Base-by-base conservation (phyloP, 2,797 vertebrate species). In the Parauchenoglanis ngamensis region DNA sequence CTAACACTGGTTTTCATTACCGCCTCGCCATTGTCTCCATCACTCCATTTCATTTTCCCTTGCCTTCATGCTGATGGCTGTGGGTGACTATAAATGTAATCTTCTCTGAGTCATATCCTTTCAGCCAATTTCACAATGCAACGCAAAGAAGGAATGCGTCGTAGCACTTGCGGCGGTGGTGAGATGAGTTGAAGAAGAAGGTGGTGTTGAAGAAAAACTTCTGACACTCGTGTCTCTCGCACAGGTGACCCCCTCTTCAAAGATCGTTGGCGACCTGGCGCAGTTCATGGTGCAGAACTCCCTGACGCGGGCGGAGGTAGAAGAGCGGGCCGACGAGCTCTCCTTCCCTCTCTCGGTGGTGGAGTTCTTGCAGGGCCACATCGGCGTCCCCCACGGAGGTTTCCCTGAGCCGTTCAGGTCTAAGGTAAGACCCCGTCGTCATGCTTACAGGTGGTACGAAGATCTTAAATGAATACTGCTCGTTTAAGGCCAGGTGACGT, bases 241-340 rank as follows among this genome's bases (percentile, higher is more conserved):
- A 40, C 90, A 98, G 98, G 98, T 99, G 92, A 99, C 98, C 0
- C 98, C 98, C 0, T 96, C 97, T 15, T 99, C 98, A 0, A 99
- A 99, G 96, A 98, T 99, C 0, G 98, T 99, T 82, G 98, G 98
- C 0, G 98, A 99, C 93, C 93, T 99, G 94, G 98, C 98, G 0
- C 98, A 99, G 95, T 99, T 99, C 93, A 97, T 99, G 98, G 98
- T 99, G 85, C 98, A 99, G 94, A 99, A 99, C 87, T 92, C 94
- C 84, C 92, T 99, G 92, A 95, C 90, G 1, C 93, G 96, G 13
- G 94, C 95, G 0, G 97, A 98, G 40, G 96, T 95, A 6, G 98
- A 98, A 91, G 96, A 97, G 59, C 93, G 94, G 15, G 98, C 97
- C 0, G 98, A 99, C 1, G 98, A 99, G 91, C 92, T 99, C 72